phyloP scores from a whole-genome alignment of 1,140 invertebrate species.

The Rhizoglyphus robini region DNA sequence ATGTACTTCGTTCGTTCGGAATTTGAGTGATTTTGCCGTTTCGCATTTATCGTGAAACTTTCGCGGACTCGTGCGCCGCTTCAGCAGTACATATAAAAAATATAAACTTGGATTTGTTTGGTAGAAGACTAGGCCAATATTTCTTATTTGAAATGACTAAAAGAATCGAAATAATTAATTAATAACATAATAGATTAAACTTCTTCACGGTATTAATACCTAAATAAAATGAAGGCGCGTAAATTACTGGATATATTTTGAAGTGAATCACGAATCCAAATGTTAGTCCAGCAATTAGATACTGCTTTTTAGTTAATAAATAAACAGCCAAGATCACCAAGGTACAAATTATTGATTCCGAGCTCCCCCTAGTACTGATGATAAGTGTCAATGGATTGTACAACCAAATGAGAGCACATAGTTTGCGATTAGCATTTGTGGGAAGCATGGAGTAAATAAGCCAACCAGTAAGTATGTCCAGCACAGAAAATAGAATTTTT shows the following conservation, averaged over 20 bases:
- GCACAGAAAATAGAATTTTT: conserved; percentile 73
- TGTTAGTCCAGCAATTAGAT: conserved; percentile 49
- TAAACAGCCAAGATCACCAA: conserved; percentile 58
- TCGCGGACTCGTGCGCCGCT: too few relatives aligned
- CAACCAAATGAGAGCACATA: conserved; percentile 62
- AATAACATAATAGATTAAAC: conserved; percentile 16
- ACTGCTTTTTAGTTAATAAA: conserved; percentile 30
- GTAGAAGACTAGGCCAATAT: conserved; percentile 9
- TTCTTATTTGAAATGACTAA: conserved; percentile 21
- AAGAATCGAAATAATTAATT: neutral
- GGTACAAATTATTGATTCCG: conserved; percentile 71
- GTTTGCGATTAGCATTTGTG: conserved; percentile 24
- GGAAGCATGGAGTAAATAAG: conserved; percentile 46
- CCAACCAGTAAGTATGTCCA: conserved; percentile 62
- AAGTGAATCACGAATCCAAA: conserved; percentile 82
- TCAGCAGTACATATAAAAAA: conserved; percentile 48
- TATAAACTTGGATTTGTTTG: conserved; percentile 47
- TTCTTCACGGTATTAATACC: too few relatives aligned
- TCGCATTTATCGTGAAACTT: too few relatives aligned
- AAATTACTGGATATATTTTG: conserved; percentile 80
- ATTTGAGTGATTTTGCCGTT: too few relatives aligned
- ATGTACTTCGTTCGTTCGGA: too few relatives aligned
- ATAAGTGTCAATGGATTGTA: conserved; percentile 84
- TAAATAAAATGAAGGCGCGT: conserved; percentile 67
- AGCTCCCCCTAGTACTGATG: conserved; percentile 88